Evolutionary conservation across 2,888 invertebrate species (phyloP), one percentile per base, ranked within the genome.

Genomic region (Limnephilus marmoratus): DNA sequence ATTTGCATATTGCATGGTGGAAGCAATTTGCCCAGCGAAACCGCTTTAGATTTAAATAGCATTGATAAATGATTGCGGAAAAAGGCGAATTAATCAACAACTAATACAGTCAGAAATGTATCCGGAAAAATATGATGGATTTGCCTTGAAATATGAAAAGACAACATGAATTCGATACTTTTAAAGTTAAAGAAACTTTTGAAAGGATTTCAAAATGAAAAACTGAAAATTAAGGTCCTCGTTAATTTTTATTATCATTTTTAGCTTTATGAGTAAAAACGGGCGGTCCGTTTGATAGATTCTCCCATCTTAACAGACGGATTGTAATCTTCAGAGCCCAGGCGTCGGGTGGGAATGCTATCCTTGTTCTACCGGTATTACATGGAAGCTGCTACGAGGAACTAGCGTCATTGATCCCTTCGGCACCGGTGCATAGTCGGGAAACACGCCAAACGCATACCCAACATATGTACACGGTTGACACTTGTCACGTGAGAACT

Each of bases 1-100:
- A 68, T 68, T 68, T 68, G 68, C 68, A 68, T 68, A 68, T 68
- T 68, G 68, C 68, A 68, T 68, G 68, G 68, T 68, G 68, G 68
- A 68, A 68, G n/a, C 24, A 68, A 68, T 24, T 68, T 68, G 24
- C 68, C 68, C 9, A 13, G 68, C 9, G 18, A 68, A 68, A 68
- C 68, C 68, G 68, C 68, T 24, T 68, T 68, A 68, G 68, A 68
- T 68, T 68, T 3, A 68, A 68, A 5, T 7, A 68, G 24, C 68
- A 68, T 68, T 68, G 68, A 68, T 68, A 68, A 68, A 68, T 68
- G 1, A 18, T 53, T 68, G 68, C 68, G 24, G 68, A 68, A 68
- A 68, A 68, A 24, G 7, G 9, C 2, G 9, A 68, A 68, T 68
- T 68, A 68, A 68, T 68, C 68, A 68, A 68, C 68, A n/a, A n/a